phyloP scores from a whole-genome alignment of 92 coral and sea anemone genomes.

The Epizoanthus scotinus region DNA sequence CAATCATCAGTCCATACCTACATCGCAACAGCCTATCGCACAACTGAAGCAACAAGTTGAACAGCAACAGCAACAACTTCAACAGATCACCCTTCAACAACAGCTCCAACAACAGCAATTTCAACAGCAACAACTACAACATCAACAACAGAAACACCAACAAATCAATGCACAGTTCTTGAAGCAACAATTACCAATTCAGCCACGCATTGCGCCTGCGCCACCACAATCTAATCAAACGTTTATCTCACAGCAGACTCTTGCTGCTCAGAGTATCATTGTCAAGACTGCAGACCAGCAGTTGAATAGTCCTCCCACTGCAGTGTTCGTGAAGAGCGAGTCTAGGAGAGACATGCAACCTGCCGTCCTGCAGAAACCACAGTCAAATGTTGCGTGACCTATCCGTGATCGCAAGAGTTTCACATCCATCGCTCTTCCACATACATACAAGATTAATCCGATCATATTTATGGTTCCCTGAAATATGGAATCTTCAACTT shows the following conservation, averaged over 20 bases:
- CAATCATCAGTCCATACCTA: slow-evolving; percentile 75
- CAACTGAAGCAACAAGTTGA: slow-evolving; percentile 88
- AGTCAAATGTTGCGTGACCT: slow-evolving; percentile 85
- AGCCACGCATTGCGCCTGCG: slow-evolving; percentile 97
- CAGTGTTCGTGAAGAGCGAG: slow-evolving; percentile 78
- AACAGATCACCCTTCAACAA: slow-evolving; percentile 68
- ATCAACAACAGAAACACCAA: slow-evolving; percentile 80
- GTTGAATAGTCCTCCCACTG: slow-evolving; percentile 74
- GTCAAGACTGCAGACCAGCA: slow-evolving; percentile 78
- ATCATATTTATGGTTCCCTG: too few species aligned
- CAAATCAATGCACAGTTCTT: slow-evolving; percentile 74
- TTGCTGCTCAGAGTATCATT: slow-evolving; percentile 66
- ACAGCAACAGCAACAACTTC: slow-evolving; percentile 77
- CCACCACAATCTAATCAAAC: slow-evolving; percentile 85
- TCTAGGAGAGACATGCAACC: slow-evolving; percentile 74
- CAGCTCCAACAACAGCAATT: slow-evolving; percentile 78
- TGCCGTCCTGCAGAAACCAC: slow-evolving; percentile 83
- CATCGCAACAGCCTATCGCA: slow-evolving; percentile 78
- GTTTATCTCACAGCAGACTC: slow-evolving; percentile 72
- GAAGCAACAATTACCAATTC: slow-evolving; percentile 87
- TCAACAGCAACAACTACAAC: slow-evolving; percentile 78
- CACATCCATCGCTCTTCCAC: too few species aligned
- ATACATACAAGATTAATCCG: too few species aligned
- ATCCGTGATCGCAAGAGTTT: too few species aligned
- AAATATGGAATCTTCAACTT: too few species aligned